Conservation (phyloP, 2,888 invertebrate genomes). For the Amorpha juglandis region DNA sequence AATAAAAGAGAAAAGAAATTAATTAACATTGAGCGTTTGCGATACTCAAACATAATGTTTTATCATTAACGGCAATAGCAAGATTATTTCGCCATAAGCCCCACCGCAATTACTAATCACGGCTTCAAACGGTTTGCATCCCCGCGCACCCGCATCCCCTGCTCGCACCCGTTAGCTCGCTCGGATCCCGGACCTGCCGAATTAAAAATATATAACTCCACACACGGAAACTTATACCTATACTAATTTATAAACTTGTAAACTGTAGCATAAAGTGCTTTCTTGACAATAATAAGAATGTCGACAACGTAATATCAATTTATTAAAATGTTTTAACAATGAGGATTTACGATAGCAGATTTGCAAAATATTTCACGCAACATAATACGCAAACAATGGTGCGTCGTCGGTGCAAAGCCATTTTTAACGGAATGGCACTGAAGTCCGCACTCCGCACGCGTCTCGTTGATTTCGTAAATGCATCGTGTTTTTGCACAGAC, state of each 20-base stretch:
- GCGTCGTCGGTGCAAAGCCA: constrained; percentile 53
- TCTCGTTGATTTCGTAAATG: constrained; percentile 66
- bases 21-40: constrained; percentile 60
- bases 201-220: constrained; percentile 64
- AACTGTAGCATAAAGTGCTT: neutral
- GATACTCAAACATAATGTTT: constrained; percentile 57
- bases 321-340: constrained; percentile 26
- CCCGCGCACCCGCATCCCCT: constrained; percentile 54
- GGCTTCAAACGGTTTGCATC: constrained; percentile 64
- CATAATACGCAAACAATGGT: constrained; percentile 63
- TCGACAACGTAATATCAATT: constrained; percentile 51
- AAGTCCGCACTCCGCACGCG: constrained; percentile 52
- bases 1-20: constrained; percentile 50
- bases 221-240: constrained; percentile 38
- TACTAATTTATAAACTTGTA: too few species aligned
- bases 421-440: constrained; percentile 58
- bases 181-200: constrained; percentile 50
- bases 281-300: neutral
- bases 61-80: constrained; percentile 65
- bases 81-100: constrained; percentile 73
- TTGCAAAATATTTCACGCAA: constrained; percentile 54
- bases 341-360: constrained; percentile 1
- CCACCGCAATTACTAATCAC: constrained; percentile 71
- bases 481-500: constrained; percentile 53
- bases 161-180: constrained; percentile 48